Base-by-base conservation (phyloP, 1,140 invertebrate genomes). In the Drosophila pachea region DNA sequence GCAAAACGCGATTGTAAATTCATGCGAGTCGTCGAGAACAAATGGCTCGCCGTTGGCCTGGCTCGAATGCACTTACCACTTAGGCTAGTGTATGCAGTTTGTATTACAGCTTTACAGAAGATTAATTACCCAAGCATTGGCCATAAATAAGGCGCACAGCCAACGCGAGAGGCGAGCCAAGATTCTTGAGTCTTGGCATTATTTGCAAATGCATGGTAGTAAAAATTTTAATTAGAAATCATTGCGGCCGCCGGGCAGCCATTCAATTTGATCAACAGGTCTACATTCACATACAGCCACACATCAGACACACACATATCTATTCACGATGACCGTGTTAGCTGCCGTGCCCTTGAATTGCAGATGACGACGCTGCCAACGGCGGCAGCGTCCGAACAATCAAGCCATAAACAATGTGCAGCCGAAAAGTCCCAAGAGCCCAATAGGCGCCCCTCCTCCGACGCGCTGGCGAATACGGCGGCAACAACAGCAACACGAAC, bases 171-270 rank as follows among this genome's bases (percentile, higher is more conserved):
- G 59, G 31, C 60, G 12, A 65, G 22, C 60, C 53, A 29, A 11
- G 36, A 68, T 43, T 56, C 36, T 40, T 54, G 67, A 68, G 60
- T 56, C 38, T 45, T 59, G 62, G 69, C 70, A 68, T 73, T 78
- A 78, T 78, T 83, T 73, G 79, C 79, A 73, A 81, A 78, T 84
- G 60, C 62, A 60, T 84, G 73, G 68, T 73, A 77, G 77, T 81
- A 74, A 79, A 83, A 83, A 83, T 83, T 83, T 59, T 84, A 83
- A 83, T 84, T 84, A 79, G 81, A 83, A 86, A 78, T 72, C 79
- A 83, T 72, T 78, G 76, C 76, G 73, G 64, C 56, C 56, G 9
- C 29, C 49, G 62, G 53, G 48, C 62, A 58, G 53, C 59, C 72
- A 75, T 75, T 68, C 69, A 75, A 75, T 68, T 73, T 68, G 54